These are phyloP conservation scores for Varanus komodoensis DNA, from an alignment of 2,113 vertebrate species.

Conservation along the genomic window DNA sequence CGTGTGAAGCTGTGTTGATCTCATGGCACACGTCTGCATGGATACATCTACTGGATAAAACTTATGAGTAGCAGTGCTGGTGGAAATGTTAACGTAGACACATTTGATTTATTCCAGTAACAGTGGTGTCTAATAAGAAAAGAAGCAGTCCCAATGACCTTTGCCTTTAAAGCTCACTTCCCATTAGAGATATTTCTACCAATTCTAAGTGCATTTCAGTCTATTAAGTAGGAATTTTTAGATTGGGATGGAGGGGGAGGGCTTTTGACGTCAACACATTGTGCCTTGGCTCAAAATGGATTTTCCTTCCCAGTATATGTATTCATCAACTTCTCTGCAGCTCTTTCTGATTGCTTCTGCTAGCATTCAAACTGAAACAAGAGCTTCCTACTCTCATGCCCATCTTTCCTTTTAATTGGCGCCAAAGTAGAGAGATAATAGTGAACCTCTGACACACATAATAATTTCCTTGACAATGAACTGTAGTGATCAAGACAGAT, in stretches of 20 bases:
- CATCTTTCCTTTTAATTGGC: constrained; percentile 41
- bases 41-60: constrained; percentile 48
- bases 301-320: constrained; percentile 17
- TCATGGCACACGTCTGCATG: constrained; percentile 51
- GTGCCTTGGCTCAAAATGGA: constrained; percentile 42
- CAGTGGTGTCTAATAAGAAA: constrained; percentile 57
- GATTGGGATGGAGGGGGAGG: constrained; percentile 17
- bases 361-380: constrained; percentile 32
- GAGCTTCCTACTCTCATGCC: not conserved
- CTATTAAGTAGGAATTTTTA: constrained; percentile 57
- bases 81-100: constrained; percentile 35
- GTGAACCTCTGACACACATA: constrained; percentile 12
- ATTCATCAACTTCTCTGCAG: constrained; percentile 20
- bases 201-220: constrained; percentile 46
- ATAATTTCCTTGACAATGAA: constrained; percentile 28
- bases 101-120: constrained; percentile 51
- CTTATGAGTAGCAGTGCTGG: too few species aligned
- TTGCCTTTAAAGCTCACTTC: constrained; percentile 59
- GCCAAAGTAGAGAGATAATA: not conserved
- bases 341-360: constrained; percentile 38
- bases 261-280: constrained; percentile 40
- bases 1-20: constrained; percentile 51
- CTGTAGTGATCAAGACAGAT: not conserved
- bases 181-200: constrained; percentile 53
- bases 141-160: constrained; percentile 55